Percentiles rank a stretch among this genome's conserved stretches.
These are phyloP conservation scores for Pollenia angustigena DNA, from an alignment of 2,888 invertebrate genomes.

Conservation along the genomic window DNA sequence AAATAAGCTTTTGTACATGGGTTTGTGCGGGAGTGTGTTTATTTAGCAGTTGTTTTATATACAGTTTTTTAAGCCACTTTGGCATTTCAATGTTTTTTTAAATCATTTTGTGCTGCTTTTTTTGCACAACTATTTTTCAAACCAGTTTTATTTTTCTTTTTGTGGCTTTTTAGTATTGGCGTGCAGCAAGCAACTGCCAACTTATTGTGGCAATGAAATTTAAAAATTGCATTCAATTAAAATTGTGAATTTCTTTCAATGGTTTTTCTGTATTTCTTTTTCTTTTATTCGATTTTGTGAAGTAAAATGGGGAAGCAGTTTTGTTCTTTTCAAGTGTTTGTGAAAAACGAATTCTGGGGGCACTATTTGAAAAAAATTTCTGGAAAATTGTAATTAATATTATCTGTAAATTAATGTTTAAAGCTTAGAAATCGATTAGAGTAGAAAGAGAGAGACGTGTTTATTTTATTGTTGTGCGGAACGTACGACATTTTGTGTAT, in stretches of 20 bases:
- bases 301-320: neutral
- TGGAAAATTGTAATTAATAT: too few species aligned
- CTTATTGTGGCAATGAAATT: conserved; percentile 52
- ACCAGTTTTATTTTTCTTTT: conserved; percentile 5
- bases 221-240: conserved; percentile 65
- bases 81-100: conserved; percentile 50
- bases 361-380: too few species aligned
- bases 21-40: neutral
- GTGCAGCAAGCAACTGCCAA: neutral
- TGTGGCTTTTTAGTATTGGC: conserved; percentile 26
- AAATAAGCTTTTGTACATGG: conserved; percentile 47
- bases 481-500: too few species aligned
- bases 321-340: too few species aligned
- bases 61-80: conserved; percentile 41
- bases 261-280: neutral
- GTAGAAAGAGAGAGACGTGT: too few species aligned
- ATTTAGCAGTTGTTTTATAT: conserved; percentile 15
- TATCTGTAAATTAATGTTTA: too few species aligned
- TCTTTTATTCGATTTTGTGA: neutral
- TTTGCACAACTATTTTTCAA: neutral
- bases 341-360: too few species aligned
- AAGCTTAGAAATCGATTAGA: too few species aligned
- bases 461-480: too few species aligned
- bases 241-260: conserved; percentile 43
- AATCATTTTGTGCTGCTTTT: conserved; percentile 30